These are phyloP conservation scores for Ariolimax columbianus DNA, from an alignment of 2,888 invertebrate species.

Conservation along the genomic window DNA sequence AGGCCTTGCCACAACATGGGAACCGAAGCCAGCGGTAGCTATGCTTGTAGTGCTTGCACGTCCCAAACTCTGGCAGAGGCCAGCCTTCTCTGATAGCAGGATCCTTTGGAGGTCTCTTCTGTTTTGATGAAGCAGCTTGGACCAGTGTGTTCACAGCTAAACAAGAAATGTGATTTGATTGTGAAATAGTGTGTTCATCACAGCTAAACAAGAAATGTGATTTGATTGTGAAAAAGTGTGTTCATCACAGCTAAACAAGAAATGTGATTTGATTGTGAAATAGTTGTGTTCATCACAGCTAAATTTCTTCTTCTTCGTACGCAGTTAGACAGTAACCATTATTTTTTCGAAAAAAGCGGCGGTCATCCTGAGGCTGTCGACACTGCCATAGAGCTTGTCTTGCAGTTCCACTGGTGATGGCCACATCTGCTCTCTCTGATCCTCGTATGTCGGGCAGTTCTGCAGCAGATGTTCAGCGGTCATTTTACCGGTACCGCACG, in stretches of 20 bases:
- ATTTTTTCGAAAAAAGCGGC: no score
- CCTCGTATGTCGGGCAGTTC: no score
- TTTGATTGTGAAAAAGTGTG: constrained; percentile 24
- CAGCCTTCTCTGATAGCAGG: constrained; percentile 78
- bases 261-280: constrained; percentile 5
- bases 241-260: constrained; percentile 27
- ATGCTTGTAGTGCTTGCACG: constrained; percentile 80
- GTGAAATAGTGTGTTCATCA: constrained; percentile 35
- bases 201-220: constrained; percentile 14
- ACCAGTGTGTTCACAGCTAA: constrained; percentile 43
- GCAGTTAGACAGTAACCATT: no score
- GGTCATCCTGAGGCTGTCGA: no score
- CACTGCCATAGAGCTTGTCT: no score
- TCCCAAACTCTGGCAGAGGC: constrained; percentile 78
- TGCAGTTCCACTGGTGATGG: no score
- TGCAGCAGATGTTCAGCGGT: no score
- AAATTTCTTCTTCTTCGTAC: no score
- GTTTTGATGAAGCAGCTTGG: constrained; percentile 38
- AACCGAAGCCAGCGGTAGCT: constrained; percentile 81
- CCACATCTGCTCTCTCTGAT: no score
- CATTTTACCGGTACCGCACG: no score
- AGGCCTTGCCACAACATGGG: constrained; percentile 80
- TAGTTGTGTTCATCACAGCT: constrained; percentile 28
- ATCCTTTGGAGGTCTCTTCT: constrained; percentile 69
- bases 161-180: not conserved